Base-by-base conservation (phyloP, 2,113 vertebrate species). In the Mionectes macconnelli region DNA sequence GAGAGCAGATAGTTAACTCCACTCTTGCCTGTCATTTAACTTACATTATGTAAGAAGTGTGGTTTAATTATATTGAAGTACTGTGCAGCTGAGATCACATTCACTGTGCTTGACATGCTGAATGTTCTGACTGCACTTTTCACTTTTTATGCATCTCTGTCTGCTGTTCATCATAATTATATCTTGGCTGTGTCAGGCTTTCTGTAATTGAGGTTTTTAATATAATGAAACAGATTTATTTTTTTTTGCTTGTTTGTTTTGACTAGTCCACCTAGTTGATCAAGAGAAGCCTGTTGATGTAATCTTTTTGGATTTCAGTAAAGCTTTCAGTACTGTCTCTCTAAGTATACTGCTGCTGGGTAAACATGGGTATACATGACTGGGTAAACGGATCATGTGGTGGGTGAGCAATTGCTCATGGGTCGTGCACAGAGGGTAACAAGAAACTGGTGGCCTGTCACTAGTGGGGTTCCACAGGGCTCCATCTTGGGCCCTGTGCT, bases 211-310 rank as follows among this genome's bases (percentile, higher is more conserved):
- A 78, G 42, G 30, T 81, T 89, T 90, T 86, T 75, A 82, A 84
- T 82, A 64, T 22, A 94, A 93, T 89, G 83, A 90, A 89, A 40
- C 16, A 15, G 20, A 8, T 39, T 23, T 1, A 39, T 49, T 53
- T 57, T 75, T 47, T 62, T 62, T 40, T 14, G 30, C 37, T 40
- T 90, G n/a, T 84, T 96, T 92, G 60, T 92, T 97, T 94, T 87
- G 89, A 64, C 94, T 92, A 57, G 37, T 64, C 64, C 64, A 62
- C 37, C 60, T 62, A 40, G 37, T 28, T 62, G 25, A 30, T 62
- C 60, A 40, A 62, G 60, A 27, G 27, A 62, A 28, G 37, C 25
- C 37, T 20, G 60, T 21, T 40, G 27, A 40, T 63, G 18, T 40
- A 63, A 63, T 21, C 27, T 30, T 63, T 40, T 30, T 14, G 27